phyloP scores from a whole-genome alignment of 2,888 invertebrate genomes.

The Capitulum mitella region DNA sequence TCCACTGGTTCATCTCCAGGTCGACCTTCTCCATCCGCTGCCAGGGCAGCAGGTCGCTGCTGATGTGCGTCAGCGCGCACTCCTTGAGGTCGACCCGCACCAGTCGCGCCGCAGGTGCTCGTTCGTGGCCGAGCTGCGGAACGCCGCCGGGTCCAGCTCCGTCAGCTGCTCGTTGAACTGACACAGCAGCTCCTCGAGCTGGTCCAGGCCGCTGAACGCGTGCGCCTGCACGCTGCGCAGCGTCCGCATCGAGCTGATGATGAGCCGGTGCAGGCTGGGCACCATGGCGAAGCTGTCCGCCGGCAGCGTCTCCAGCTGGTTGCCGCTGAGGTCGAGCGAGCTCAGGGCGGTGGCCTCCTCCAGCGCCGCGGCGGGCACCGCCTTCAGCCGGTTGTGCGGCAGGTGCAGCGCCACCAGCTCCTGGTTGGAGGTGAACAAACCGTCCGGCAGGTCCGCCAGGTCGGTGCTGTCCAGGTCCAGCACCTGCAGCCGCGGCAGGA shows the following conservation, averaged over 20 bases:
- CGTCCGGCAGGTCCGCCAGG: neutral
- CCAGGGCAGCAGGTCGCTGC: neutral
- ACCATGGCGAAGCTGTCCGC: neutral
- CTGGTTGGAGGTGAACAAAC: neutral
- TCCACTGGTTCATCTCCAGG: constrained; percentile 5
- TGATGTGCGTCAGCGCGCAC: neutral
- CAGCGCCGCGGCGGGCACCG: neutral
- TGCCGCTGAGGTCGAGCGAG: neutral
- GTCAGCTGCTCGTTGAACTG: neutral
- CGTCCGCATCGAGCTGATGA: neutral
- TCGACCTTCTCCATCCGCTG: neutral
- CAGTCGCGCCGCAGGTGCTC: neutral
- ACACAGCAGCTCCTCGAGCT: neutral
- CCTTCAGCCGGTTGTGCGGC: constrained; percentile 4
- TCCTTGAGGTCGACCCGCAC: neutral
- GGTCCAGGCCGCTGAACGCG: neutral
- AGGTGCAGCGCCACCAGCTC: neutral
- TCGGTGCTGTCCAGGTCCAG: neutral
- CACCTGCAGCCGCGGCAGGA: neutral
- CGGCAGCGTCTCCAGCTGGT: neutral
- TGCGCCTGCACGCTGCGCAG: neutral
- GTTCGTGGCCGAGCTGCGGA: neutral
- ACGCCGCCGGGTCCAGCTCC: neutral
- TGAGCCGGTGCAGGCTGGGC: neutral
- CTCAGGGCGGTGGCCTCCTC: neutral